A percentile compares a stretch with the other conserved stretches of the same genome.
These are phyloP conservation scores for Psittacula cyanocephala DNA, from an alignment of 2,113 vertebrate genomes.

Conservation along the genomic window DNA sequence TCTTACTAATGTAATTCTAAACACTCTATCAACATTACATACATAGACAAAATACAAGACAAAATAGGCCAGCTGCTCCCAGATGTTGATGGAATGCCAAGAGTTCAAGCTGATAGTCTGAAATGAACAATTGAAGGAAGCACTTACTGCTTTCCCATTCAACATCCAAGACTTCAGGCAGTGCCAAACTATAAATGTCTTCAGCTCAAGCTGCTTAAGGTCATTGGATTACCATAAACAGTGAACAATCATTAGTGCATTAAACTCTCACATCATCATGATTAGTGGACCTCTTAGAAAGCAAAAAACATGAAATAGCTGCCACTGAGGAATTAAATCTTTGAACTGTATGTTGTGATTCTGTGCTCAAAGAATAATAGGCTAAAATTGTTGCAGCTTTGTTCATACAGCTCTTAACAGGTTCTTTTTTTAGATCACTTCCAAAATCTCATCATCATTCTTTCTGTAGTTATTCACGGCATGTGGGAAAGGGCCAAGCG, in stretches of 20 bases:
- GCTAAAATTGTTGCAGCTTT: neutral
- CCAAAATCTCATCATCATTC: neutral
- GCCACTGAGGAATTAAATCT: neutral
- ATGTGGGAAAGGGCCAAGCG: neutral
- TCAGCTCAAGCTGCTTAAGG: neutral
- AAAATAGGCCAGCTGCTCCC: neutral
- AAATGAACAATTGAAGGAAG: neutral
- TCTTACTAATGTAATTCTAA: neutral
- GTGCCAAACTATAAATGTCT: conserved; percentile 10
- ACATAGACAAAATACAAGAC: neutral
- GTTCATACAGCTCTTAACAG: neutral
- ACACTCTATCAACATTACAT: neutral
- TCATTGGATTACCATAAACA: neutral
- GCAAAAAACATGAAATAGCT: neutral
- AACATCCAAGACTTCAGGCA: neutral
- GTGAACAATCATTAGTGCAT: neutral
- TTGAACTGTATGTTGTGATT: neutral
- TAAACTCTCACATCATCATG: neutral
- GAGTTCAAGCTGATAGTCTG: neutral
- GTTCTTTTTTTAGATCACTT: neutral
- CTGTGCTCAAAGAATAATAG: neutral
- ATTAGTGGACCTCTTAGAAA: neutral
- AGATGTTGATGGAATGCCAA: neutral
- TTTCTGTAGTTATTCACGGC: neutral
- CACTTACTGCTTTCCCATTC: neutral